Conservation (phyloP, 2,113 vertebrate species). For the Platanista minor region DNA sequence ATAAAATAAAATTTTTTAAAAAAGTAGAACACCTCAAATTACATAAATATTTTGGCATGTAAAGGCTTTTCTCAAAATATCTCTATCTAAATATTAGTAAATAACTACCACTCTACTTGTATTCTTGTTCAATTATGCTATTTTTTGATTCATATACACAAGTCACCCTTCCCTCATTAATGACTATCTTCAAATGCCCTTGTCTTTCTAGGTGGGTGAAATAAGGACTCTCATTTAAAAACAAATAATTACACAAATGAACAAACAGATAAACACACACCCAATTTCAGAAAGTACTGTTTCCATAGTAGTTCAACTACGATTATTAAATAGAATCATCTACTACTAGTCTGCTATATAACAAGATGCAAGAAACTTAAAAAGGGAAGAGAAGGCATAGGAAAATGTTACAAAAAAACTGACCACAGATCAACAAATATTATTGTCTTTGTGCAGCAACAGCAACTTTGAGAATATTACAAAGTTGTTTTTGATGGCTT, state of each 20-base stretch:
- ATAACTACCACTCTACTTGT: neutral
- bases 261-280: neutral
- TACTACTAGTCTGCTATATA: neutral
- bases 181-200: neutral
- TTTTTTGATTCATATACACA: neutral
- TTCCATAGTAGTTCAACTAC: neutral
- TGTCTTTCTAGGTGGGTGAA: neutral
- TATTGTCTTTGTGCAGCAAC: neutral
- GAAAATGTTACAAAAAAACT: neutral
- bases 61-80: neutral
- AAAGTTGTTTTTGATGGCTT: neutral
- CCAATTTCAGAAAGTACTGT: neutral
- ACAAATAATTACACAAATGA: neutral
- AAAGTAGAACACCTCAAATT: neutral
- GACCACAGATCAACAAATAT: neutral
- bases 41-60: neutral
- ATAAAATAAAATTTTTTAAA: neutral
- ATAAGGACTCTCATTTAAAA: neutral
- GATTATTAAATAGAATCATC: neutral
- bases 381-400: neutral
- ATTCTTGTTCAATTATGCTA: neutral
- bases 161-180: neutral
- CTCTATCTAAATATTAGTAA: neutral
- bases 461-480: neutral
- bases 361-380: neutral